Conservation (phyloP, 2,113 vertebrate genomes). For the Bothrops jararaca region DNA sequence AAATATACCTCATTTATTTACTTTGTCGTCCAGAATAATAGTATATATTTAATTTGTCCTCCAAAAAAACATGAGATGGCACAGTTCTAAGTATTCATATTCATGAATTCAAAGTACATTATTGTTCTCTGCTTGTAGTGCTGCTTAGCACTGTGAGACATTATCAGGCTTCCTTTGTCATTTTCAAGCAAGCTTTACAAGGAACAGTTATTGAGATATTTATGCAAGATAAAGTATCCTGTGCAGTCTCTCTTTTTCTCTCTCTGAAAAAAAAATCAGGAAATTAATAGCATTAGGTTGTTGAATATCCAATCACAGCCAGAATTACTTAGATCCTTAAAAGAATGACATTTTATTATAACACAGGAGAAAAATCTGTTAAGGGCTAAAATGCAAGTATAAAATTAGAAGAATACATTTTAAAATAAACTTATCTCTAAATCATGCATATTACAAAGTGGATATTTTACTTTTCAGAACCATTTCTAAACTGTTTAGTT, state of each 20-base stretch:
- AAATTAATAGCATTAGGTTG: not conserved
- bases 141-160: not conserved
- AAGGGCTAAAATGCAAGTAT: not conserved
- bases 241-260: not conserved
- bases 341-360: not conserved
- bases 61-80: not conserved
- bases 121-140: not conserved
- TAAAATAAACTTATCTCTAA: not conserved
- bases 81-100: not conserved
- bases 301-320: not conserved
- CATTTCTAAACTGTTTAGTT: not conserved
- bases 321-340: not conserved
- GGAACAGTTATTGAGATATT: not conserved
- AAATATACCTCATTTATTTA: not conserved
- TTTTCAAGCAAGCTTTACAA: not conserved
- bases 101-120: not conserved
- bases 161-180: not conserved
- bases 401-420: not conserved
- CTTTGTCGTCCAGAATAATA: not conserved
- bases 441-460: not conserved
- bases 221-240: not conserved
- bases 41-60: not conserved
- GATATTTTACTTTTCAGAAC: not conserved
- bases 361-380: not conserved
- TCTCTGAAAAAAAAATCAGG: not conserved